A percentile compares a stretch with the other conserved stretches of the same genome.
phyloP scores from a whole-genome alignment of 1,140 invertebrate genomes.

The Zaprionus vittiger region DNA sequence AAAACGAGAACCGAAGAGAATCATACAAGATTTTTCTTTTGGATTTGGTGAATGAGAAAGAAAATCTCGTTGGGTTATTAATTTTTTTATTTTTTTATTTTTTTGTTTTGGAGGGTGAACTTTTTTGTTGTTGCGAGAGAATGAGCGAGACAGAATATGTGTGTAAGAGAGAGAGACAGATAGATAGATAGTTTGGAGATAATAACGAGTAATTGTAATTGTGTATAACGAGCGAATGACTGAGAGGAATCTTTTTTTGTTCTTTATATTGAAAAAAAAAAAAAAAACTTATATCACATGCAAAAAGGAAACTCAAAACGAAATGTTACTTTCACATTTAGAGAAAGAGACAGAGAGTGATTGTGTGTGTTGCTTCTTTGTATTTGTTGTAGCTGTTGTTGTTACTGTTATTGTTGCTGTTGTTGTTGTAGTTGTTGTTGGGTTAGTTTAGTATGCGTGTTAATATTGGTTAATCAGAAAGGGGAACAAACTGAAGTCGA shows the following conservation, averaged over 20 bases:
- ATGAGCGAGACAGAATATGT: slow-evolving; percentile 11
- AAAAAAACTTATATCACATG: slow-evolving; percentile 17
- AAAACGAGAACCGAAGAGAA: slow-evolving; percentile 18
- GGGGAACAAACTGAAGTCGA: slow-evolving; percentile 58
- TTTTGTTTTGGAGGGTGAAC: slow-evolving; percentile 33
- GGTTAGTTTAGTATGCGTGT: slow-evolving; percentile 68
- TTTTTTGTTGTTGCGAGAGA: slow-evolving; percentile 56
- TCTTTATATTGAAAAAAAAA: slow-evolving; percentile 18
- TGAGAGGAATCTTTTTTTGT: slow-evolving; percentile 29
- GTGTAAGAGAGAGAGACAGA: slow-evolving; percentile 27
- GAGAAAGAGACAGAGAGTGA: slow-evolving; percentile 7
- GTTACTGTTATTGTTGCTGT: slow-evolving; percentile 28
- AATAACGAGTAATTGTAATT: slow-evolving; percentile 34
- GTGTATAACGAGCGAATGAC: slow-evolving; percentile 45
- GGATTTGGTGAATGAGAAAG: slow-evolving; percentile 48
- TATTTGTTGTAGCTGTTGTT: slow-evolving; percentile 28
- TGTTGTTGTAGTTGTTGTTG: slow-evolving; percentile 42
- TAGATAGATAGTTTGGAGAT: slow-evolving; percentile 23
- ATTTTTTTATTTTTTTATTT: background rate
- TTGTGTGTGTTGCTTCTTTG: slow-evolving; percentile 11
- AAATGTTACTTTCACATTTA: background rate
- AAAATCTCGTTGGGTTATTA: slow-evolving; percentile 23
- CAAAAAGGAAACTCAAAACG: background rate
- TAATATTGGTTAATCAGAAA: slow-evolving; percentile 71
- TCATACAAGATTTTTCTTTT: slow-evolving; percentile 15